A percentile compares a stretch with the other conserved stretches of the same genome.
Evolutionary conservation across 2,888 invertebrate species (phyloP).

Genomic region (Chironomus riparius): DNA sequence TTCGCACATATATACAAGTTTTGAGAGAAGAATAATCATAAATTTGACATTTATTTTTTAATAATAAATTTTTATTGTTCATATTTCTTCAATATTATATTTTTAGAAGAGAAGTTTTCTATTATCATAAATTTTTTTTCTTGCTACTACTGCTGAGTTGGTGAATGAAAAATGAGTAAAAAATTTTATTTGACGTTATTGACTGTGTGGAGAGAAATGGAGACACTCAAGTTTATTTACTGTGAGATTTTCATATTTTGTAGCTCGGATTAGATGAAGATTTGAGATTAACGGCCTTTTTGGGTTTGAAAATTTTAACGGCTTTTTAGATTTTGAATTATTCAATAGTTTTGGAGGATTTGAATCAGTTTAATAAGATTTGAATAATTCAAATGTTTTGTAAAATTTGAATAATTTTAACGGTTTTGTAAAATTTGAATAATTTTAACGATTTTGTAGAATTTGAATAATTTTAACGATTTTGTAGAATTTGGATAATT

Average conservation of each 20-base stretch:
- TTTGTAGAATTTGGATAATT: too few species aligned
- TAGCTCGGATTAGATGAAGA: too few species aligned
- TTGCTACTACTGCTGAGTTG: too few species aligned
- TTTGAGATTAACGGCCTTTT: too few species aligned
- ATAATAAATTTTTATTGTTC: constrained; percentile 28
- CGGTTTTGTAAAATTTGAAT: too few species aligned
- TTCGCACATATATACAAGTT: background rate
- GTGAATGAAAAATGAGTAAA: constrained; percentile 7
- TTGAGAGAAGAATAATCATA: constrained; percentile 19
- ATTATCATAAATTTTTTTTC: background rate
- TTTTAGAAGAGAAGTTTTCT: background rate
- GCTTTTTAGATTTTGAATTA: too few species aligned
- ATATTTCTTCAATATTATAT: background rate
- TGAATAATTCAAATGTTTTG: background rate
- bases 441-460: background rate
- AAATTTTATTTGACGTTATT: background rate
- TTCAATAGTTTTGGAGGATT: too few species aligned
- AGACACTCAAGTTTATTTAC: too few species aligned
- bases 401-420: background rate
- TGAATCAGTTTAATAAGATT: background rate
- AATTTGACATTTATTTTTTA: constrained; percentile 28
- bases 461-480: background rate
- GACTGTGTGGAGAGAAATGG: background rate
- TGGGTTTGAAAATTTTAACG: too few species aligned
- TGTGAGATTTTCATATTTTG: too few species aligned